These are phyloP conservation scores for Pogoniulus pusillus DNA, from an alignment of 2,797 vertebrate genomes.

Conservation along the genomic window DNA sequence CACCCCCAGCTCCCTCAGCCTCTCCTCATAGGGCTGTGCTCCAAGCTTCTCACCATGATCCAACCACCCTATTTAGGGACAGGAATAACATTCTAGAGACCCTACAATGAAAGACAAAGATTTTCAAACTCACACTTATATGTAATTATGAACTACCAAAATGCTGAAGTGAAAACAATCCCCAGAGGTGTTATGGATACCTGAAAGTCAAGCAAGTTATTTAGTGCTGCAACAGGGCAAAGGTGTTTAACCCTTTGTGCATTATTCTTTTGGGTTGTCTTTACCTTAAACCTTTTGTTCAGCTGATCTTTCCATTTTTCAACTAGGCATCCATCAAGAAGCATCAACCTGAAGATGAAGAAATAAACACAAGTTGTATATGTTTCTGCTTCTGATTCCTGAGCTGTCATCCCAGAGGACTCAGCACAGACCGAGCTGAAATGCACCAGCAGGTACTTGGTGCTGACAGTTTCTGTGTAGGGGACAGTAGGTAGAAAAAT, in stretches of 20 bases:
- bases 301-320: slow-evolving; percentile 85
- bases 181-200: not conserved
- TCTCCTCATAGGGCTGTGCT: too few species aligned
- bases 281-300: slow-evolving; percentile 82
- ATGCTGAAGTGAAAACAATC: not conserved
- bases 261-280: not conserved
- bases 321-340: slow-evolving; percentile 84
- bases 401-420: not conserved
- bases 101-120: not conserved
- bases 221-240: not conserved
- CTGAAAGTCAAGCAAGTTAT: not conserved
- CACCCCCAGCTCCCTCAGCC: too few species aligned
- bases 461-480: not conserved
- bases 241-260: not conserved
- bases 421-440: not conserved
- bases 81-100: not conserved
- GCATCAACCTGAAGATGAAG: slow-evolving; percentile 79
- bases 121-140: not conserved
- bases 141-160: not conserved
- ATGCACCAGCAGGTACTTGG: not conserved
- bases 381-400: not conserved
- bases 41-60: too few species aligned
- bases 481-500: not conserved
- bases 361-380: not conserved
- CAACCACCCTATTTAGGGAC: not conserved